phyloP scores from a whole-genome alignment of 1,140 invertebrate species.

The Sarcophaga bullata region DNA sequence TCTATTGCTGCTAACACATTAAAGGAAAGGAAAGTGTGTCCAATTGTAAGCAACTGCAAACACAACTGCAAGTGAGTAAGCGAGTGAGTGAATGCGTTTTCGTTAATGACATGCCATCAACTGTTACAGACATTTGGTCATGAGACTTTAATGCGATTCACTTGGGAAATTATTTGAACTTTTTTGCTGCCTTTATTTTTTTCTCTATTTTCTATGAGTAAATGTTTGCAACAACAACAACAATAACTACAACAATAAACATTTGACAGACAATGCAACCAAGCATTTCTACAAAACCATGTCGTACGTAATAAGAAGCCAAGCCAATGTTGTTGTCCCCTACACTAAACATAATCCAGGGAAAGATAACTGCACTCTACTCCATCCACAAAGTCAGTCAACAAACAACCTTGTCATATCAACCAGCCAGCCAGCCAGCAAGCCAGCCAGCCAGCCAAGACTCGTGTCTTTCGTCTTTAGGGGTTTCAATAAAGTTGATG shows the following conservation, averaged over 20 bases:
- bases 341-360: too few relatives aligned
- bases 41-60: not conserved
- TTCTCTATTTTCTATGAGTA: too few relatives aligned
- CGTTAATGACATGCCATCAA: constrained; percentile 18
- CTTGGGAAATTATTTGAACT: constrained; percentile 7
- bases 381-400: too few relatives aligned
- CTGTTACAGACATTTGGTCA: constrained; percentile 20
- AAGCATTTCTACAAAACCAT: not conserved
- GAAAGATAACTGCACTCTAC: too few relatives aligned
- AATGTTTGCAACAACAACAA: too few relatives aligned
- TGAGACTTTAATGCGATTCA: constrained; percentile 14
- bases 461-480: not conserved
- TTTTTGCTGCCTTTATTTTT: not conserved
- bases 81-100: not conserved
- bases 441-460: not conserved
- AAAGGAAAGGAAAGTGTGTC: not conserved
- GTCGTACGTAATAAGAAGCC: not conserved
- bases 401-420: too few relatives aligned
- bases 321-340: not conserved
- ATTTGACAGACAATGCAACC: constrained; percentile 26
- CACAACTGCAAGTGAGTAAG: not conserved
- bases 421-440: not conserved
- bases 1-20: too few relatives aligned
- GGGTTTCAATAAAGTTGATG: not conserved
- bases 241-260: too few relatives aligned